These are phyloP conservation scores for Andrena cerasifolii DNA, from an alignment of 1,140 invertebrate genomes.

Conservation along the genomic window DNA sequence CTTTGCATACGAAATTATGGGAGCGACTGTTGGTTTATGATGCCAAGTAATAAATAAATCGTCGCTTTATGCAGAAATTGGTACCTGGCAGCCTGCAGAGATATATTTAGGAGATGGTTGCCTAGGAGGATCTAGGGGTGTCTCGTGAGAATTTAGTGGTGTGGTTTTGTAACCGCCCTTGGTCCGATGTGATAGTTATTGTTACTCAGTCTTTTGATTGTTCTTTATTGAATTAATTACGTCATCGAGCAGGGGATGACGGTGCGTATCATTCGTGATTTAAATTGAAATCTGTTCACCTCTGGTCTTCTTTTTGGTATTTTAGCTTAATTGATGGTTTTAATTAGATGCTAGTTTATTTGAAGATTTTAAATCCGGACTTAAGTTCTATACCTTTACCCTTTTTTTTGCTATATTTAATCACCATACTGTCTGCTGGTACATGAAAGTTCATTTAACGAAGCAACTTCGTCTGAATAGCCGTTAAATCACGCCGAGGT, in stretches of 20 bases:
- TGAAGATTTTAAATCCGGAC: too few species aligned
- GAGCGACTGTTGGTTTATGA: not conserved
- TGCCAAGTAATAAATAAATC: conserved; percentile 7
- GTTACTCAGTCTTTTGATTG: not conserved
- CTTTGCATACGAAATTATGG: conserved; percentile 58
- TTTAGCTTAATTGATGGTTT: too few species aligned
- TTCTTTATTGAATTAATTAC: not conserved
- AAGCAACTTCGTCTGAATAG: not conserved
- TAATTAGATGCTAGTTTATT: too few species aligned
- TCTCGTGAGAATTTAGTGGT: conserved; percentile 10
- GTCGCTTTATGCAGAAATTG: not conserved
- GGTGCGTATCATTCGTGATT: not conserved
- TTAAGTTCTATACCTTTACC: too few species aligned
- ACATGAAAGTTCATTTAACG: not conserved
- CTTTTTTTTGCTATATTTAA: not conserved
- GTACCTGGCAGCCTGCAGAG: not conserved
- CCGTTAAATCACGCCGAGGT: not conserved
- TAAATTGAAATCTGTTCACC: too few species aligned
- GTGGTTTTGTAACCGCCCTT: not conserved
- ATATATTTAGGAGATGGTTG: not conserved
- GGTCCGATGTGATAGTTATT: not conserved
- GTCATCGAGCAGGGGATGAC: not conserved
- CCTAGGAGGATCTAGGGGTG: not conserved
- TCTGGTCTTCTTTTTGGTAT: too few species aligned
- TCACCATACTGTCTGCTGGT: too few species aligned